Evolutionary conservation across 1,140 invertebrate species (phyloP).

Genomic region (Cydia strobilella): DNA sequence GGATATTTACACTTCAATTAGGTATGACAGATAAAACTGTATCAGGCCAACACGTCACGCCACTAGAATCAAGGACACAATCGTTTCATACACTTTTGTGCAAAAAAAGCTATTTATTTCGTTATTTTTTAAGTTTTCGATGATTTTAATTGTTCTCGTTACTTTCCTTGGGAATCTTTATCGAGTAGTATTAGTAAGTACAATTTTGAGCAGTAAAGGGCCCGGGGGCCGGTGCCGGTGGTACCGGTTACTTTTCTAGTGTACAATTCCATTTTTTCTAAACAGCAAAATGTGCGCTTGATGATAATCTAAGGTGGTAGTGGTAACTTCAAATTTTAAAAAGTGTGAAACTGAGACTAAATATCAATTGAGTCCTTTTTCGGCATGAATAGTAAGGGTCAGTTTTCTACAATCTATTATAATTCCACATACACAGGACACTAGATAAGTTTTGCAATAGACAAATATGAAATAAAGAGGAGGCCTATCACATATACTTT

Average conservation of each 20-base stretch:
- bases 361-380: not conserved
- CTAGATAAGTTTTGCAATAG: too few species aligned
- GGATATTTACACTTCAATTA: too few species aligned
- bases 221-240: constrained; percentile 55
- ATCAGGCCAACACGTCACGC: not conserved
- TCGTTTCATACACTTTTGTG: constrained; percentile 39
- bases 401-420: too few species aligned
- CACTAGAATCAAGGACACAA: constrained; percentile 9
- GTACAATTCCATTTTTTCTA: constrained; percentile 74
- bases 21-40: not conserved
- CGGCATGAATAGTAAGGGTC: too few species aligned
- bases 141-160: constrained; percentile 79
- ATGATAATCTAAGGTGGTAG: not conserved
- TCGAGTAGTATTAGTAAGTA: constrained; percentile 72
- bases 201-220: constrained; percentile 55
- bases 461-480: too few species aligned
- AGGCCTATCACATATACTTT: too few species aligned
- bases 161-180: constrained; percentile 77
- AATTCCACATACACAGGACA: too few species aligned
- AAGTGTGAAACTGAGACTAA: not conserved
- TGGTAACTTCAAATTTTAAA: not conserved
- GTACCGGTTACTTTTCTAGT: constrained; percentile 60
- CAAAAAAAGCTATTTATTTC: constrained; percentile 71
- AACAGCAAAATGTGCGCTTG: constrained; percentile 46
- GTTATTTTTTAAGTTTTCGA: constrained; percentile 77